A percentile compares a stretch with the other conserved stretches of the same genome.
Evolutionary conservation across 2,888 invertebrate species (phyloP).

Genomic region (Polymixis flavicincta): DNA sequence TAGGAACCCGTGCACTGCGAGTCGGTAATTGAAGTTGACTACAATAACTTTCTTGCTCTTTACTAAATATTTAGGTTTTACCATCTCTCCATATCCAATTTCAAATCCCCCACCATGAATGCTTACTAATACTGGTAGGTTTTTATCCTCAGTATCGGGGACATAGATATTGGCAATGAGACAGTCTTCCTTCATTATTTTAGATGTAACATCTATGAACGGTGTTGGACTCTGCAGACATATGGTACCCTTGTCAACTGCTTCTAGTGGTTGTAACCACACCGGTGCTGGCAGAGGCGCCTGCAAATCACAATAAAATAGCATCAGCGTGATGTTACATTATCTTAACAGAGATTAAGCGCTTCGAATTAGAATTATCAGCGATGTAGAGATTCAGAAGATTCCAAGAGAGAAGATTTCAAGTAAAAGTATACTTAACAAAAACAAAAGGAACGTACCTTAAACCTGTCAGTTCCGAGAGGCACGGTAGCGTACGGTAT

Average conservation of each 20-base stretch:
- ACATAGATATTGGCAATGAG: constrained; percentile 79
- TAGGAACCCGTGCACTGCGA: constrained; percentile 71
- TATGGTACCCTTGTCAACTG: constrained; percentile 64
- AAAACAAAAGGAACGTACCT: constrained; percentile 63
- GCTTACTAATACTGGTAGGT: constrained; percentile 70
- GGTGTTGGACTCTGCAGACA: constrained; percentile 65
- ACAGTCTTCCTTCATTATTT: constrained; percentile 74
- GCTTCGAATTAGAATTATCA: not conserved
- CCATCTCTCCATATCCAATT: constrained; percentile 62
- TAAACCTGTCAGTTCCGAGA: constrained; percentile 71
- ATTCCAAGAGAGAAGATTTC: too few relatives aligned
- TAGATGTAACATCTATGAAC: constrained; percentile 5
- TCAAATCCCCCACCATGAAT: constrained; percentile 74
- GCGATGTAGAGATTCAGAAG: too few relatives aligned
- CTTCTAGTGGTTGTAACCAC: constrained; percentile 70
- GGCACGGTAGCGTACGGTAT: constrained; percentile 78
- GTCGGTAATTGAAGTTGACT: constrained; percentile 72
- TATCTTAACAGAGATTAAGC: constrained; percentile 15
- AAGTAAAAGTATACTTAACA: too few relatives aligned
- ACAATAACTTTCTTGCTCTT: constrained; percentile 65
- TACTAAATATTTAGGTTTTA: constrained; percentile 59
- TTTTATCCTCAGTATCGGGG: constrained; percentile 73
- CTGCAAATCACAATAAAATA: constrained; percentile 57
- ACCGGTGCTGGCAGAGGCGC: constrained; percentile 72
- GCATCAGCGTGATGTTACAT: constrained; percentile 9